Evolutionary conservation across 2,797 vertebrate species (phyloP).

Genomic region (Nyctalus aviator): DNA sequence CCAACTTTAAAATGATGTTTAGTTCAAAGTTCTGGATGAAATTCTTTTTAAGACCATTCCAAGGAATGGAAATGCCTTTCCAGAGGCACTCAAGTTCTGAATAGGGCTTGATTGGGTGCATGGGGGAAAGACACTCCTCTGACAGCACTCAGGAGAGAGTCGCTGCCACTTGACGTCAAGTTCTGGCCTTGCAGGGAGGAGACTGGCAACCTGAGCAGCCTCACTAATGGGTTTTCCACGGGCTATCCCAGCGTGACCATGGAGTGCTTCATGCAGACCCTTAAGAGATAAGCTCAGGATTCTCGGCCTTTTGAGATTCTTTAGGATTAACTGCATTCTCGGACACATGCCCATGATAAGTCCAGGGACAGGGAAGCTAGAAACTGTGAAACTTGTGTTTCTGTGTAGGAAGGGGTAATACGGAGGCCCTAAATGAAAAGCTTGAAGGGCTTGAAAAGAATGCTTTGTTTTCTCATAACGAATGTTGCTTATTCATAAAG

Average conservation of each 20-base stretch:
- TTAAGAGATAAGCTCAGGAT: background rate
- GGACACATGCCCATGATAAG: background rate
- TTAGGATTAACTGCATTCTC: conserved; percentile 51
- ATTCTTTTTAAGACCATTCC: background rate
- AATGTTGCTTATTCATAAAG: background rate
- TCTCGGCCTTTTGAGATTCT: conserved; percentile 30
- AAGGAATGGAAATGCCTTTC: background rate
- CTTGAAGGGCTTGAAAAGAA: background rate
- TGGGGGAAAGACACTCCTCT: background rate
- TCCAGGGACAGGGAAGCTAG: background rate
- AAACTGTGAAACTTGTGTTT: background rate
- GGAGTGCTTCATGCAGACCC: conserved; percentile 3
- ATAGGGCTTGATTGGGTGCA: background rate
- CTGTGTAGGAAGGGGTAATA: background rate
- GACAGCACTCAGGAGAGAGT: background rate
- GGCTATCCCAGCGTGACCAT: background rate
- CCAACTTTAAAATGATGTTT: conserved; percentile 31
- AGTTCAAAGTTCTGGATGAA: conserved; percentile 24
- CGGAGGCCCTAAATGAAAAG: background rate
- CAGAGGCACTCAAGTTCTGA: conserved; percentile 5
- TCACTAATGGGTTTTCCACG: background rate
- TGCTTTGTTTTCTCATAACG: conserved; percentile 59
- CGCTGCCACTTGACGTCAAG: background rate
- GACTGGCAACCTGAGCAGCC: background rate
- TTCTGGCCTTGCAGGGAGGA: background rate